Conservation (phyloP, 2,113 vertebrate genomes). For the Hemiscyllium ocellatum region DNA sequence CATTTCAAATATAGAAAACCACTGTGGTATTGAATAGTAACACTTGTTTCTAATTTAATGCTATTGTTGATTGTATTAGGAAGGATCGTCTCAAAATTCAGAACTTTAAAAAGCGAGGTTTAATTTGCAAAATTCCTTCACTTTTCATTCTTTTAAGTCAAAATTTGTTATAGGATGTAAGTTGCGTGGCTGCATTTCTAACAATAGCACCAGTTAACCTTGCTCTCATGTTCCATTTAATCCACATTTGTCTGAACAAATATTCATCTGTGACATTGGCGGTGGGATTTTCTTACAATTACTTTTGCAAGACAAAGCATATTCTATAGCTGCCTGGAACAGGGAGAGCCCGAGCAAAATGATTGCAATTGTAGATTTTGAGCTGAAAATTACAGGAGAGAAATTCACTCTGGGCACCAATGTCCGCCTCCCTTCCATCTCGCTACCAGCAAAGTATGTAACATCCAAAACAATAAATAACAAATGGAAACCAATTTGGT, state of each 20-base stretch:
- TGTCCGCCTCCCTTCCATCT: too few relatives aligned
- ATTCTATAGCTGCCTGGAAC: not conserved
- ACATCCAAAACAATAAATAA: not conserved
- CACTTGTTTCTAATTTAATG: not conserved
- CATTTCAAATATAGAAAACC: not conserved
- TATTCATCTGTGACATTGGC: not conserved
- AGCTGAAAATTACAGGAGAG: not conserved
- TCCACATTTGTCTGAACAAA: not conserved
- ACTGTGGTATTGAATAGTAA: not conserved
- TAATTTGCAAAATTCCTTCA: not conserved
- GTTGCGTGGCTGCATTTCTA: not conserved
- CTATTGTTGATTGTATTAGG: not conserved
- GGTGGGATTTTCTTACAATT: not conserved
- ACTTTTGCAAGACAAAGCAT: not conserved
- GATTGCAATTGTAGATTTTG: not conserved
- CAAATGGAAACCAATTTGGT: not conserved
- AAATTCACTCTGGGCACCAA: too few relatives aligned
- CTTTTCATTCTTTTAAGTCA: not conserved
- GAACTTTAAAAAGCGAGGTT: not conserved
- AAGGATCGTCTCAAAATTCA: not conserved
- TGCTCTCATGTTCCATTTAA: not conserved
- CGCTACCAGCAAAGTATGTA: not conserved
- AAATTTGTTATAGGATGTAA: not conserved
- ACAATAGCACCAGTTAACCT: not conserved
- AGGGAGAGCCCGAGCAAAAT: not conserved